Percentiles rank a stretch among this genome's conserved stretches.
Conservation (phyloP, 2,113 vertebrate genomes). For the Nycticorax nycticorax region DNA sequence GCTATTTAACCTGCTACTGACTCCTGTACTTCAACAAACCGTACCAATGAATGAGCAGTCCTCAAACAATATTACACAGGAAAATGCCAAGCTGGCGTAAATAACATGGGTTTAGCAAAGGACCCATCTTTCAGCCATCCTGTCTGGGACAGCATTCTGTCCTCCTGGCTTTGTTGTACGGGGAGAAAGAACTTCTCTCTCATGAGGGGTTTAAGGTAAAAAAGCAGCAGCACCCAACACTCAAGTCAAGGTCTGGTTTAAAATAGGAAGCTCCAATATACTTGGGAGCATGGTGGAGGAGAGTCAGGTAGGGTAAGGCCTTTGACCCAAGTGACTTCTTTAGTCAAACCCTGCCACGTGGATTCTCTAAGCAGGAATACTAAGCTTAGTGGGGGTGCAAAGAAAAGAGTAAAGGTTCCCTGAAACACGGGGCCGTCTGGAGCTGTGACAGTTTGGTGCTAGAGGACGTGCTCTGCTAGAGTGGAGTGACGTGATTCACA, state of each 20-base stretch:
- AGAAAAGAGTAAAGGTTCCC: not conserved
- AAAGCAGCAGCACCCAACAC: not conserved
- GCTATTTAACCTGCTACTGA: not conserved
- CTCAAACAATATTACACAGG: fast-evolving
- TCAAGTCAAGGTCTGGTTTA: not conserved
- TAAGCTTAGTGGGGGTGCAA: not conserved
- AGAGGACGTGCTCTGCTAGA: fast-evolving
- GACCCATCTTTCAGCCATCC: not conserved
- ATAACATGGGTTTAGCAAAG: not conserved
- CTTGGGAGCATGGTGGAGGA: not conserved
- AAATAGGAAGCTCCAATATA: not conserved
- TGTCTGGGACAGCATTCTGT: not conserved
- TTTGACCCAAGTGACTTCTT: not conserved
- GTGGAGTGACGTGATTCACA: not conserved
- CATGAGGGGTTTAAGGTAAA: not conserved
- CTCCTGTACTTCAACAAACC: not conserved
- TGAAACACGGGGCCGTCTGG: not conserved
- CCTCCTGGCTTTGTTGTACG: not conserved
- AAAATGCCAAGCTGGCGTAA: not conserved
- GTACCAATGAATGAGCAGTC: not conserved
- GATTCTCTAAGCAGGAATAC: not conserved
- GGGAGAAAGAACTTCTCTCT: not conserved
- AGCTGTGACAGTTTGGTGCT: not conserved
- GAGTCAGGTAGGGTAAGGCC: not conserved
- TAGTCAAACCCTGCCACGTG: not conserved